Evolutionary conservation across 2,113 vertebrate genomes (phyloP), one percentile per base, ranked within the genome.

Genomic region (Chascanopsetta lugubris): DNA sequence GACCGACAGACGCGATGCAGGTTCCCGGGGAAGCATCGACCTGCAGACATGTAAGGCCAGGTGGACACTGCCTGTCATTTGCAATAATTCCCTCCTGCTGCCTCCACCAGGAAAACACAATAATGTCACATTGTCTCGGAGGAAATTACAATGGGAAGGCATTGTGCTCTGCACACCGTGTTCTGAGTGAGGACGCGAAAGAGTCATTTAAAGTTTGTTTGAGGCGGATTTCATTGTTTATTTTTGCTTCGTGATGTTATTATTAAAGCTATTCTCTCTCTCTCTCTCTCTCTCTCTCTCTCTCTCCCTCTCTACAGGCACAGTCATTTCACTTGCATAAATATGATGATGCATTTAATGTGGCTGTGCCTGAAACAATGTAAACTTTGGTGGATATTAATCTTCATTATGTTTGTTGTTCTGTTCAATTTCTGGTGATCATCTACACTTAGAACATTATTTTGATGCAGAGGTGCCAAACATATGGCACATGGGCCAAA

Each of bases 201-300:
- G 68, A 43, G 6, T 75, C 9, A 72, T 60, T 77, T 77, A 13
- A 74, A 61, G 58, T 80, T 77, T 65, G 17, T 38, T 40, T 61
- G 26, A 75, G 73, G 45, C 10, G 24, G n/a, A n/a, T n/a, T n/a
- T n/a, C n/a, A n/a, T n/a, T 11, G 43, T 59, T 56, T 45, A 15
- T 57, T 13, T 12, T 36, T 42, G 64, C 3, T 69, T 58, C 3
- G 22, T 65, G 7, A 60, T 21, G 20, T 55, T 18, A 20, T 55
- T 5, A 40, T 34, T n/a, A 12, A 36, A 40, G 15, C 7, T n/a
- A 17, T 1, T 30, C 22, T 53, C n/a, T n/a, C n/a, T n/a, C n/a
- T n/a, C n/a, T n/a, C n/a, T n/a, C n/a, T n/a, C n/a, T n/a, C n/a
- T n/a, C n/a, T n/a, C n/a, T n/a, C n/a, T n/a, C n/a, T n/a, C n/a